Base-by-base conservation (phyloP, 2,113 vertebrate species). In the Callipepla squamata region DNA sequence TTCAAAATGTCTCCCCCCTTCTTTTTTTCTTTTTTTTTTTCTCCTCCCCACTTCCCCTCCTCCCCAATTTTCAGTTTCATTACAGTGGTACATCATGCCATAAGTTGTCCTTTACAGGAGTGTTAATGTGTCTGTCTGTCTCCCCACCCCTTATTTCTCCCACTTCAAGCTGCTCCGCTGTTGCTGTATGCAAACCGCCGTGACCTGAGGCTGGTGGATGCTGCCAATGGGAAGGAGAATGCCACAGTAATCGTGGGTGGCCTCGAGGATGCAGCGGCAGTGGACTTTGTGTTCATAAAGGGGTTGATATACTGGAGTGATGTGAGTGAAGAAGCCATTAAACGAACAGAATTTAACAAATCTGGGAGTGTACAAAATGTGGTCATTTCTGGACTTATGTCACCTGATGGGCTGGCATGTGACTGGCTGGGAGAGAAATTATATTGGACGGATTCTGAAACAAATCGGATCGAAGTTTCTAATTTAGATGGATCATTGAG, bases 381-480 rank as follows among this genome's bases (percentile, higher is more conserved):
- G 61, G 98, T 99, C 13, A 92, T 99, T 45, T 98, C 98, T 22
- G 98, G 99, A 14, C 98, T 99, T 89, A 97, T 98, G 80, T 99
- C 99, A 8, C 99, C 99, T 0, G 99, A 99, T 45, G 99, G 99
- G 26, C 96, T 99, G 95, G 99, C 99, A 12, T 99, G 99, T 26
- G 99, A 99, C 97, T 99, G 99, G 99, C 94, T 99, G 72, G 99
- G 98, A 59, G 98, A 98, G 79, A 99, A 99, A 96, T 96, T 99
- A 7, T 99, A 99, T 95, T 99, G 99, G 99, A 99, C 99, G 1
- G 99, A 99, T 97, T 99, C 99, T 0, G 99, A 99, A 92, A 99
- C 99, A 61, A 99, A 99, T 93, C 97, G 99, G 22, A 99, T 99
- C 26, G 99, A 99, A 97, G 99, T 99, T 94, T 97, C 99, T 3